phyloP scores from a whole-genome alignment of 2,797 vertebrate genomes.

The Emydoidea blandingii region DNA sequence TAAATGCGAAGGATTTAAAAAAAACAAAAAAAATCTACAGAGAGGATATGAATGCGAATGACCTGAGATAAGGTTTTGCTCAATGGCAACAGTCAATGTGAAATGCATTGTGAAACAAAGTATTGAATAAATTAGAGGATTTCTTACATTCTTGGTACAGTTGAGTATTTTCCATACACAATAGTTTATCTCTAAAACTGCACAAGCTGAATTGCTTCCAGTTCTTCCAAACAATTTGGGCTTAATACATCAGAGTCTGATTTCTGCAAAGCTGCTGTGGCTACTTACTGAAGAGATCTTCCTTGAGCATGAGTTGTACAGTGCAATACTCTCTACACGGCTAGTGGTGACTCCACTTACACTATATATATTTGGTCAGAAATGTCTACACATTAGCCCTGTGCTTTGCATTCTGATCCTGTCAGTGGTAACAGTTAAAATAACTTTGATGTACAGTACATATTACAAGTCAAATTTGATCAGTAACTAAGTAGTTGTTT shows the following conservation, averaged over 20 bases:
- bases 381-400: not conserved
- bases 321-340: not conserved
- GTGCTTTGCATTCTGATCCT: not conserved
- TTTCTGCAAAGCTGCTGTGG: slow-evolving; percentile 71
- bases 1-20: slow-evolving; percentile 52
- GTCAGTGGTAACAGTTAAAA: not conserved
- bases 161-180: slow-evolving; percentile 71
- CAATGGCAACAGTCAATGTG: slow-evolving; percentile 73
- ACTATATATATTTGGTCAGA: not conserved
- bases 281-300: slow-evolving; percentile 47
- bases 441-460: not conserved
- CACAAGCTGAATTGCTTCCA: slow-evolving; percentile 75
- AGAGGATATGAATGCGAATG: slow-evolving; percentile 75
- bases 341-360: not conserved
- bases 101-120: slow-evolving; percentile 73
- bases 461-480: slow-evolving; percentile 6
- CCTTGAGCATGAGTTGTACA: not conserved
- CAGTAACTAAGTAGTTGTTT: not conserved
- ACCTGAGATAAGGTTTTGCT: slow-evolving; percentile 73
- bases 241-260: slow-evolving; percentile 71
- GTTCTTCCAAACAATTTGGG: slow-evolving; percentile 74
- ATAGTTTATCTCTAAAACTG: slow-evolving; percentile 72
- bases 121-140: slow-evolving; percentile 71
- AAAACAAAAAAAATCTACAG: slow-evolving; percentile 46
- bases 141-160: slow-evolving; percentile 74